A percentile compares a stretch with the other conserved stretches of the same genome.
phyloP scores from a whole-genome alignment of 1,140 invertebrate genomes.

The Leptinotarsa texana region DNA sequence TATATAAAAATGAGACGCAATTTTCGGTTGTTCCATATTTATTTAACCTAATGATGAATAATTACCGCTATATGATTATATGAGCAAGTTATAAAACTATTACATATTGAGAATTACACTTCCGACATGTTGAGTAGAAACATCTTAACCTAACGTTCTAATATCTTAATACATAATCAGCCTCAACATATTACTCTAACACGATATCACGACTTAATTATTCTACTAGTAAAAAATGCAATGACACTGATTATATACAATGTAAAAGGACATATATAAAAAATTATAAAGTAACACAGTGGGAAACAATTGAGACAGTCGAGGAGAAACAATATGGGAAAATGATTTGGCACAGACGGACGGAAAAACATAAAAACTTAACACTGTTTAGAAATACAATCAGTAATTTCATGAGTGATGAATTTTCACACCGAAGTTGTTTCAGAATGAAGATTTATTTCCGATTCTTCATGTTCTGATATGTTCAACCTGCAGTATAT shows the following conservation, averaged over 20 bases:
- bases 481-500: constrained; percentile 29
- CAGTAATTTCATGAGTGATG: constrained; percentile 10
- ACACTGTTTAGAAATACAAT: constrained; percentile 6
- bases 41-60: constrained; percentile 13
- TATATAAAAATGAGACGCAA: neutral
- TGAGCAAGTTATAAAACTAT: constrained; percentile 40
- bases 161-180: constrained; percentile 38
- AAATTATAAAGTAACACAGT: constrained; percentile 4
- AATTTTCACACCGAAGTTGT: constrained; percentile 10
- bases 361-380: constrained; percentile 29
- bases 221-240: constrained; percentile 25
- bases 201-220: constrained; percentile 33
- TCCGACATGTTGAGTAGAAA: constrained; percentile 37
- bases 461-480: constrained; percentile 25
- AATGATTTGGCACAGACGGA: constrained; percentile 30
- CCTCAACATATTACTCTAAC: constrained; percentile 39
- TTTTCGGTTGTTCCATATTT: constrained; percentile 5
- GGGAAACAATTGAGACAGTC: too few relatives aligned
- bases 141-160: constrained; percentile 25
- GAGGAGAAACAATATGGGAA: neutral
- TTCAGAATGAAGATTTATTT: constrained; percentile 20
- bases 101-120: constrained; percentile 27
- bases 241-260: constrained; percentile 23
- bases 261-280: constrained; percentile 5
- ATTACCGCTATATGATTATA: constrained; percentile 14